A percentile compares a stretch with the other conserved stretches of the same genome.
These are phyloP conservation scores for Oreochromis niloticus DNA, from an alignment of 2,113 vertebrate species.

Conservation along the genomic window DNA sequence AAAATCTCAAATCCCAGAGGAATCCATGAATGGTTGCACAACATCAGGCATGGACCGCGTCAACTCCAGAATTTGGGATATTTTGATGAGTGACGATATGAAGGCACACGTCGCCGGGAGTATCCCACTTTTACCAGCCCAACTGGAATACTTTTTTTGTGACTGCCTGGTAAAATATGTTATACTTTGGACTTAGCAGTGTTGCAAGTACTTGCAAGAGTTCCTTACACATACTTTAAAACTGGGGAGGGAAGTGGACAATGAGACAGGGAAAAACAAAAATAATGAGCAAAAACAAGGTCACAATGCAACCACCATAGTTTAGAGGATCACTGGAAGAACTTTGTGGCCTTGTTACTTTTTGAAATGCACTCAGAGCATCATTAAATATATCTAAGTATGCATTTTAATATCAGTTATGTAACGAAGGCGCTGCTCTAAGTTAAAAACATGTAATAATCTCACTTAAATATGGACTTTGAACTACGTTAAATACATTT, in stretches of 20 bases:
- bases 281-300: slow-evolving; percentile 43
- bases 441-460: not conserved
- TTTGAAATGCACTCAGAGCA: not conserved
- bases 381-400: not conserved
- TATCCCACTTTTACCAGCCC: not conserved
- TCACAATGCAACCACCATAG: not conserved
- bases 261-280: not conserved
- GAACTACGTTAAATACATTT: not conserved
- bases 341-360: not conserved
- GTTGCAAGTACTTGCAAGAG: slow-evolving; percentile 27
- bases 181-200: not conserved
- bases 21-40: not conserved
- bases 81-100: not conserved
- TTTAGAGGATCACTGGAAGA: not conserved
- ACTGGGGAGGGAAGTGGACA: not conserved
- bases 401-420: not conserved
- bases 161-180: not conserved
- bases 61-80: not conserved
- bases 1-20: not conserved
- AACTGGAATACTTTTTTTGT: not conserved
- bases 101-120: not conserved
- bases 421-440: not conserved
- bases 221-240: not conserved
- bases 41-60: not conserved
- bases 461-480: not conserved